These are phyloP conservation scores for Mareca penelope DNA, from an alignment of 2,797 vertebrate species.

Conservation along the genomic window DNA sequence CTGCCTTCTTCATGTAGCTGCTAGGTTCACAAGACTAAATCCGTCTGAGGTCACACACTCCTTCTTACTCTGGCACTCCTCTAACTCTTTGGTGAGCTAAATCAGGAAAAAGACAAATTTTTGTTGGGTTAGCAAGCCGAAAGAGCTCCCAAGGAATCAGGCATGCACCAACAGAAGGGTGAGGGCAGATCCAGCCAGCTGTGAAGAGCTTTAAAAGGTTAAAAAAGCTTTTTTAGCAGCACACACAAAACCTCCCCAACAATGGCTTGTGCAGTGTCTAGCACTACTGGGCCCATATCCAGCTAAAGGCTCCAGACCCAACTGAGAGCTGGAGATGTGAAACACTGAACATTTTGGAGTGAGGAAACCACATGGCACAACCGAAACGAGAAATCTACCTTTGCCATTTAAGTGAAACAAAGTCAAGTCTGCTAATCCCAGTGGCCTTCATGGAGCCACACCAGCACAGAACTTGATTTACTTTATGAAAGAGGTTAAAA, in stretches of 20 bases:
- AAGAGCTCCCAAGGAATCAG: background rate
- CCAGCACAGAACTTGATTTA: conserved; percentile 10
- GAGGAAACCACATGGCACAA: background rate
- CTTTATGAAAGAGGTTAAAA: background rate
- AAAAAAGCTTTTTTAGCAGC: too few species aligned
- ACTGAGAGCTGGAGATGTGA: background rate
- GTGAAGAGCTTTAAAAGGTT: background rate
- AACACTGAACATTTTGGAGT: background rate
- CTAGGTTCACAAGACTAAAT: background rate
- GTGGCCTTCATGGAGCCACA: background rate
- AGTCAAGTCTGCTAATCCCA: background rate
- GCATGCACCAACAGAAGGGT: background rate
- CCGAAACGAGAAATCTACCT: background rate
- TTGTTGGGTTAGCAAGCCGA: background rate
- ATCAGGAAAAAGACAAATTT: background rate
- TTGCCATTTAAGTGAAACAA: background rate
- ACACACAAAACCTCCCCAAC: background rate
- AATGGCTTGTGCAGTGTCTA: rapidly evolving
- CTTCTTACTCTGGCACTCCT: background rate
- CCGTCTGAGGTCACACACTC: background rate
- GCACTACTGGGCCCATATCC: background rate
- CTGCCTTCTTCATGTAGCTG: background rate
- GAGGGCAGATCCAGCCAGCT: conserved; percentile 11
- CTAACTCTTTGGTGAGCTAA: background rate
- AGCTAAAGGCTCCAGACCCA: background rate